Base-by-base conservation (phyloP, 1,140 invertebrate species). In the Ruditapes philippinarum region DNA sequence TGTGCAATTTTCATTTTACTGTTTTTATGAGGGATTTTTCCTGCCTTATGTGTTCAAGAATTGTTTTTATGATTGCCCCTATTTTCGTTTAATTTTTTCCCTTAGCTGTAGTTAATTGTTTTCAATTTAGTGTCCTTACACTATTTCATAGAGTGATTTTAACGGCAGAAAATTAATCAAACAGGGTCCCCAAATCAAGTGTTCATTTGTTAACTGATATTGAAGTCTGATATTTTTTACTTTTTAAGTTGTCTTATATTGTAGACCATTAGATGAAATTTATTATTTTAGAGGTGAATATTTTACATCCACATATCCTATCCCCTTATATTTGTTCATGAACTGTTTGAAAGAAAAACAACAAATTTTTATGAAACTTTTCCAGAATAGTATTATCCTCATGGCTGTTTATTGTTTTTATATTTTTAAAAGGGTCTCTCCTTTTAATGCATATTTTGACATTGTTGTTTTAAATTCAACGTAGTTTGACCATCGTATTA, bases 181-280 rank as follows among this genome's bases (percentile, higher is more conserved):
- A 38, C 65, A 70, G 65, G 65, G 65, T 70, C 2, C 28, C 28
- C 25, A 19, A 70, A 70, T 3, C 65, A 70, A 36, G 65, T 70
- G 65, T 70, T 70, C 65, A 70, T 1, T 38, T 38, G 65, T 70
- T 70, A 7, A 38, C 36, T 70, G 65, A 70, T 70, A 70, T 70
- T 70, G 33, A 38, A 38, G 19, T 38, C 65, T 70, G 33, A 70
- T 70, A 70, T 70, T 70, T 70, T 70, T 28, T 14, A 17, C 3
- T 1, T 17, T 70, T 38, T 17, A 38, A 70, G 65, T 14, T 28
- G 14, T 70, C 1, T 65, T 65, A 65, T 36, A 12, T 5, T 65
- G 33, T 40, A 70, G 36, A 40, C 38, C 11, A 9, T 70, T 38
- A 70, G 51, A 62, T 62, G 25, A 62, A 62, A 70, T 70, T 4